phyloP scores from a whole-genome alignment of 30 jellyfish, hydroid and myxozoan species.

The Aurelia aurita region DNA sequence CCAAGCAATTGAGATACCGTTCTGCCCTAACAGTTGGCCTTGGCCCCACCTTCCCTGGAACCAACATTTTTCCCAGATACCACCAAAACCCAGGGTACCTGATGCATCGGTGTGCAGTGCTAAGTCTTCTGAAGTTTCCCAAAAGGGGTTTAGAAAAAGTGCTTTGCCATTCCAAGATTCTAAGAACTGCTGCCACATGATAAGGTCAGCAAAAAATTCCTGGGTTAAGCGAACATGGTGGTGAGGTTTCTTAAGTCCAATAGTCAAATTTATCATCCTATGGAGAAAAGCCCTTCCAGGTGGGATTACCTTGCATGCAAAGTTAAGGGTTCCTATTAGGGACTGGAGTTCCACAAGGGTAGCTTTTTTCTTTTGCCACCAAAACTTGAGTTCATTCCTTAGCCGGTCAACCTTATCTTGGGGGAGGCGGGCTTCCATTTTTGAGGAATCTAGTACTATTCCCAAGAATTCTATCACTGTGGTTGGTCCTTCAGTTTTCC shows the following conservation, averaged over 20 bases:
- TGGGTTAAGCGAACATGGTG: conserved; percentile 18
- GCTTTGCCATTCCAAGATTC: conserved; percentile 77
- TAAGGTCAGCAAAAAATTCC: conserved; percentile 46
- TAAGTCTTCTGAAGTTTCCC: not conserved
- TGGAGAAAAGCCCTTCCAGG: conserved; percentile 21
- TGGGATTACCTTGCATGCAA: conserved; percentile 69
- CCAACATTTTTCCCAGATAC: not conserved
- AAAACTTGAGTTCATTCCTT: not conserved
- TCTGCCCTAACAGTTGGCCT: not conserved
- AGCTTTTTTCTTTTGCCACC: conserved; percentile 18
- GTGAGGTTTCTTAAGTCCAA: conserved; percentile 44
- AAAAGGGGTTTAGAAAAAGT: not conserved
- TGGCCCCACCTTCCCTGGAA: conserved; percentile 1
- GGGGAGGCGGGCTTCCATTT: conserved; percentile 56
- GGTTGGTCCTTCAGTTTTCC: conserved; percentile 77
- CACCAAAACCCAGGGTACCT: conserved; percentile 49
- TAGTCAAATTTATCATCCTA: conserved; percentile 40
- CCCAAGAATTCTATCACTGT: conserved; percentile 61
- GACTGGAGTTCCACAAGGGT: conserved; percentile 63
- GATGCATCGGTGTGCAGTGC: conserved; percentile 20
- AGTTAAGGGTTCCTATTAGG: conserved; percentile 58
- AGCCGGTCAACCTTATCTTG: conserved; percentile 52
- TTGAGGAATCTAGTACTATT: conserved; percentile 41
- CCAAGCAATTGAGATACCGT: conserved; percentile 10
- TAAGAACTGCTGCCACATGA: conserved; percentile 54